These are phyloP conservation scores for Ichneumoninae sp. DNA, from an alignment of 2,888 invertebrate species.

Conservation along the genomic window DNA sequence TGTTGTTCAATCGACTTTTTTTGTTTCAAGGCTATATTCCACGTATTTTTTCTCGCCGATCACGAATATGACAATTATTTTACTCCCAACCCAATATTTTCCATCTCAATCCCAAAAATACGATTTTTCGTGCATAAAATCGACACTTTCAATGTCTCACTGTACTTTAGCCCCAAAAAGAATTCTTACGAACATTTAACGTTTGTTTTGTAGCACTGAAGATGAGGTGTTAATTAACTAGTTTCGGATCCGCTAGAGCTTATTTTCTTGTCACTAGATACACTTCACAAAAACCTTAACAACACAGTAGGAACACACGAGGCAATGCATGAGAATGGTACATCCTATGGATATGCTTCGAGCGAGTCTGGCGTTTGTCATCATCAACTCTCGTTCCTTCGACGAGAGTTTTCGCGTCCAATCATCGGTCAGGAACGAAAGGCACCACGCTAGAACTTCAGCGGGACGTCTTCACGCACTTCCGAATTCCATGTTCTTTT, in stretches of 20 bases:
- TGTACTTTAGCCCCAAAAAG: too few species aligned
- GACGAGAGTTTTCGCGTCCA: slow-evolving; percentile 29
- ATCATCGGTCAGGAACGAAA: slow-evolving; percentile 41
- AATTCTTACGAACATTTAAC: too few species aligned
- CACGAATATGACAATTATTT: too few species aligned
- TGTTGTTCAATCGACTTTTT: too few species aligned
- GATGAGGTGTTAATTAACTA: background rate
- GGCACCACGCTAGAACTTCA: slow-evolving; percentile 49
- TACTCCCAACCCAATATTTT: too few species aligned
- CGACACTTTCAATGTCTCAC: too few species aligned
- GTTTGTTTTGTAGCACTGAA: background rate
- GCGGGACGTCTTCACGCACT: background rate
- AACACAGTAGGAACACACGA: slow-evolving; percentile 31
- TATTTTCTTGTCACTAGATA: background rate
- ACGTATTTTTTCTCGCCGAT: too few species aligned
- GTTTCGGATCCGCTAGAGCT: background rate
- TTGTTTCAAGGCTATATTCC: too few species aligned
- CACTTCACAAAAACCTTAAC: slow-evolving; percentile 4
- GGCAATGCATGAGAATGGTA: slow-evolving; percentile 25
- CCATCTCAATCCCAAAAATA: too few species aligned
- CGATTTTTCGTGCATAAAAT: too few species aligned
- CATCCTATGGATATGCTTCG: slow-evolving; percentile 43
- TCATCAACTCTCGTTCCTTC: slow-evolving; percentile 42
- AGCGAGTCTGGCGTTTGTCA: slow-evolving; percentile 36
- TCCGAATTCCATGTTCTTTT: background rate